Conservation (phyloP, 2,888 invertebrate genomes). For the Oxyscelio sp. region DNA sequence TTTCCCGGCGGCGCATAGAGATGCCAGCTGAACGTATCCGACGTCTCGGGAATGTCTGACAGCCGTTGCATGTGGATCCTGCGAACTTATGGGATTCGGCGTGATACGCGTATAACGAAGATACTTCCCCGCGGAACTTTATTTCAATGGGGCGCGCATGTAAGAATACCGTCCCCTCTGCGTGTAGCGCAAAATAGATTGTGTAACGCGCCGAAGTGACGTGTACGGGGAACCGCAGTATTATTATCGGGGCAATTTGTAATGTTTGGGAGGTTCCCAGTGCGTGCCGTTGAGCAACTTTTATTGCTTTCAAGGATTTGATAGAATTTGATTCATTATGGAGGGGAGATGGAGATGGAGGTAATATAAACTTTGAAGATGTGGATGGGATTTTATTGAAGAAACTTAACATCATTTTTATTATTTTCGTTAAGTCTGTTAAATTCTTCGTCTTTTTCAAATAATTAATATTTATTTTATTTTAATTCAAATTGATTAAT, state of each 20-base stretch:
- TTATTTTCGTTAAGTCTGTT: too few species aligned
- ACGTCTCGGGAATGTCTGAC: conserved; percentile 64
- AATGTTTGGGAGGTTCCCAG: not conserved
- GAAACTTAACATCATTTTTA: too few species aligned
- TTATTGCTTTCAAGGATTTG: not conserved
- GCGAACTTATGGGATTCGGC: conserved; percentile 65
- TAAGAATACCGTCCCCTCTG: not conserved
- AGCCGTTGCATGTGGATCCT: conserved; percentile 44
- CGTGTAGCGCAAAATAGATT: conserved; percentile 47
- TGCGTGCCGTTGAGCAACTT: not conserved
- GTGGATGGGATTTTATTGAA: too few species aligned
- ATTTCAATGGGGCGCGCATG: conserved; percentile 16
- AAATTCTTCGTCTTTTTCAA: too few species aligned
- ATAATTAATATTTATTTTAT: too few species aligned
- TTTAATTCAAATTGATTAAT: too few species aligned
- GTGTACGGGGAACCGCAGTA: not conserved
- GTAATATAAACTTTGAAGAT: too few species aligned
- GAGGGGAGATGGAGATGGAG: too few species aligned
- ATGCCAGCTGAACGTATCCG: conserved; percentile 66
- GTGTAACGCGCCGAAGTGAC: conserved; percentile 26
- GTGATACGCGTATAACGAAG: conserved; percentile 62
- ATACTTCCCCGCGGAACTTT: conserved; percentile 55
- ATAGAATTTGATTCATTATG: not conserved
- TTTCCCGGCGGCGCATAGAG: conserved; percentile 66
- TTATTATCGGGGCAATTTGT: conserved; percentile 17